Conservation (phyloP, 2,113 vertebrate genomes). For the Phrynosoma blainvillii region DNA sequence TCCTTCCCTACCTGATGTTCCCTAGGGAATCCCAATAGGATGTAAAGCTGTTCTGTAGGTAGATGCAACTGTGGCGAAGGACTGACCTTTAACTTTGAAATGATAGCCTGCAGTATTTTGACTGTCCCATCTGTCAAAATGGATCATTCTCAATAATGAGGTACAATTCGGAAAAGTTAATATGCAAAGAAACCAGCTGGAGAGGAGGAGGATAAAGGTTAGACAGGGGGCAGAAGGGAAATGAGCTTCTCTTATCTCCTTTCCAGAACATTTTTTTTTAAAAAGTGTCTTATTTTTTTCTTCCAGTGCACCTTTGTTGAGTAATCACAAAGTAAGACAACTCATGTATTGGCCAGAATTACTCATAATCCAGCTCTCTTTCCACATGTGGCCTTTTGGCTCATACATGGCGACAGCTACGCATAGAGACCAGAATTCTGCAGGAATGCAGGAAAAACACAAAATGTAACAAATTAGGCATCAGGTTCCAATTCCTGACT, state of each 20-base stretch:
- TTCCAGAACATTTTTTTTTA: background rate
- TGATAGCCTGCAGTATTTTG: constrained; percentile 16
- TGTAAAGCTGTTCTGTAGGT: background rate
- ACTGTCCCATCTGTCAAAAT: constrained; percentile 19
- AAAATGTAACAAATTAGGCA: background rate
- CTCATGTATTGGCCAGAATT: background rate
- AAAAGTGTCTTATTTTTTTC: background rate
- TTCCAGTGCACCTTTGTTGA: background rate
- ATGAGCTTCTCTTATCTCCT: background rate
- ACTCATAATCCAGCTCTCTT: background rate
- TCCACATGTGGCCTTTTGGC: background rate
- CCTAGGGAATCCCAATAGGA: background rate
- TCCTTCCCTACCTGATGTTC: background rate
- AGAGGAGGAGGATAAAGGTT: background rate
- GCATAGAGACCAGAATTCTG: too few species aligned
- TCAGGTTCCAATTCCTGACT: background rate
- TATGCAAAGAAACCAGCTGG: constrained; percentile 22
- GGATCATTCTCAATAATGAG: background rate
- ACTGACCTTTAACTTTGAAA: constrained; percentile 13
- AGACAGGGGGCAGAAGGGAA: background rate
- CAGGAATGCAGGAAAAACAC: background rate
- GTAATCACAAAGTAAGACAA: background rate
- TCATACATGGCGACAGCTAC: background rate
- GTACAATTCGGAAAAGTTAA: background rate
- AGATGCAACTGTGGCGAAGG: background rate